phyloP scores from a whole-genome alignment of 2,113 vertebrate genomes.

The Tringa solitaria region DNA sequence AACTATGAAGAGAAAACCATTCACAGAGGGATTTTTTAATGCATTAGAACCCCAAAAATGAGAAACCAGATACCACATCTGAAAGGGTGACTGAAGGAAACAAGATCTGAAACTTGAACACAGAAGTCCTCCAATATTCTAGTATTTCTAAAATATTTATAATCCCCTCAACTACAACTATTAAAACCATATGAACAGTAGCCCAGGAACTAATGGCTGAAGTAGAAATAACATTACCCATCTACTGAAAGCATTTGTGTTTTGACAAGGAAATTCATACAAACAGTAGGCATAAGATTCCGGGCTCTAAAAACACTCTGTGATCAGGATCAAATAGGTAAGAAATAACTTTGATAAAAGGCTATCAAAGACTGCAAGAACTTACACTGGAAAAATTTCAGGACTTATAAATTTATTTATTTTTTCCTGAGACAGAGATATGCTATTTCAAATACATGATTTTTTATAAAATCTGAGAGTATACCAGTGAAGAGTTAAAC shows the following conservation, averaged over 20 bases:
- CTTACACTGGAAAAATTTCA: neutral
- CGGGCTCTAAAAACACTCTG: neutral
- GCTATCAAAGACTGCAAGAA: neutral
- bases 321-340: neutral
- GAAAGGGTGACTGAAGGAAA: neutral
- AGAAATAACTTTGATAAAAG: neutral
- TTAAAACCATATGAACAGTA: neutral
- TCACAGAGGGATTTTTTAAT: neutral
- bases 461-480: neutral
- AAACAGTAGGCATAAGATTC: neutral
- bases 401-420: rapidly evolving
- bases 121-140: neutral
- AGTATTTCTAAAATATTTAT: neutral
- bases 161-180: neutral
- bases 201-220: neutral
- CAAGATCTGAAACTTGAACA: neutral
- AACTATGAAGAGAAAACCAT: neutral
- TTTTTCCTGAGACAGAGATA: rapidly evolving
- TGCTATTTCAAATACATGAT: rapidly evolving
- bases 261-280: neutral
- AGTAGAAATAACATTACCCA: neutral
- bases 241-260: neutral
- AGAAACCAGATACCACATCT: neutral
- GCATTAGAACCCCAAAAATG: neutral
- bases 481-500: neutral